Evolutionary conservation across 2,113 vertebrate genomes (phyloP).

Genomic region (Chaenocephalus aceratus): DNA sequence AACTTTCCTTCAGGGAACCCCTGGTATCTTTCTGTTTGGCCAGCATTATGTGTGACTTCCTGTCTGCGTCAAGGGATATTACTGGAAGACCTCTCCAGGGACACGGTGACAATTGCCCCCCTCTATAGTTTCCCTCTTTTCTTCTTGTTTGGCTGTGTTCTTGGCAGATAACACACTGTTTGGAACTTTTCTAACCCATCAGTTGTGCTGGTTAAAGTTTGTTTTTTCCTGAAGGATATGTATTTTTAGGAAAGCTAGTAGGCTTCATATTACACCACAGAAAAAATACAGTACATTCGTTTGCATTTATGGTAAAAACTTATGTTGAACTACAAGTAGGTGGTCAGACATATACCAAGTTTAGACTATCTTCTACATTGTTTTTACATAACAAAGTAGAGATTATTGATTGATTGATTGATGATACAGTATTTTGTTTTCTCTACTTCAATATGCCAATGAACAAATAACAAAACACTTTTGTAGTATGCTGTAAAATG

Average conservation of each 20-base stretch:
- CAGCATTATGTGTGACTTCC: slow-evolving; percentile 76
- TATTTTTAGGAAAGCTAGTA: neutral
- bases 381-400: too few relatives aligned
- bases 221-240: neutral
- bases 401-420: neutral
- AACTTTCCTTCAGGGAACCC: slow-evolving; percentile 75
- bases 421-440: neutral
- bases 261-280: neutral
- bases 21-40: slow-evolving; percentile 69
- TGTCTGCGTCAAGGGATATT: slow-evolving; percentile 60
- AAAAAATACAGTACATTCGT: neutral
- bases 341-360: neutral
- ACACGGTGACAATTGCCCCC: slow-evolving; percentile 57
- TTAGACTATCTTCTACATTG: too few relatives aligned
- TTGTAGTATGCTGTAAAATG: neutral
- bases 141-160: slow-evolving; percentile 22
- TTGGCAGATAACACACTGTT: neutral
- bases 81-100: slow-evolving; percentile 59
- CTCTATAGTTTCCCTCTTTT: slow-evolving; percentile 65
- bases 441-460: neutral
- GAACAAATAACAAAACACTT: neutral
- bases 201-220: neutral
- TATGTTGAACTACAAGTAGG: neutral
- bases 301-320: neutral
- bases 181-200: neutral